Percentiles rank a stretch among this genome's conserved stretches.
Conservation (phyloP, 2,113 vertebrate genomes). For the Oreochromis niloticus region DNA sequence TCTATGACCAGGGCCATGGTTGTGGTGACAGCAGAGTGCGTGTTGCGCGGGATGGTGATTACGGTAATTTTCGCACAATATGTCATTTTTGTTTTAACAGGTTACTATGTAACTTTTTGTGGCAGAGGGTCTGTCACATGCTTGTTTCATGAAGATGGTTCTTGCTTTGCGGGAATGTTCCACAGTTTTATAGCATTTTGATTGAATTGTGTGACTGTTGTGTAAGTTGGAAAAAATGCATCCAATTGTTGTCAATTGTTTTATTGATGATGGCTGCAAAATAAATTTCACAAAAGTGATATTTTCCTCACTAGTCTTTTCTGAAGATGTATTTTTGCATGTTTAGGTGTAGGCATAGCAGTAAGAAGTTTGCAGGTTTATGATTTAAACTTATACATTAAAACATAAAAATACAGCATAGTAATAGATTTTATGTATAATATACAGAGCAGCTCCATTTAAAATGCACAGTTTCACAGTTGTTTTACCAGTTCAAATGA, state of each 20-base stretch:
- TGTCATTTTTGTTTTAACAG: too few species aligned
- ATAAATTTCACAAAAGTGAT: not conserved
- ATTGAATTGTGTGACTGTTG: not conserved
- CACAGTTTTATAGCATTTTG: not conserved
- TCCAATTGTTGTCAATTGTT: not conserved
- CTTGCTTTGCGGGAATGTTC: not conserved
- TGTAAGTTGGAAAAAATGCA: not conserved
- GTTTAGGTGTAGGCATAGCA: not conserved
- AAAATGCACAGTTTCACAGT: too few species aligned
- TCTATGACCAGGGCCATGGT: rapidly evolving
- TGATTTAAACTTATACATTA: too few species aligned
- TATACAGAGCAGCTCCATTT: too few species aligned
- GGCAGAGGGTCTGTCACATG: not conserved
- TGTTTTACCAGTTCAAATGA: too few species aligned
- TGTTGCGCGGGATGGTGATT: too few species aligned
- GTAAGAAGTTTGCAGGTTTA: too few species aligned
- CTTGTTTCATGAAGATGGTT: not conserved
- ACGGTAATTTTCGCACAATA: too few species aligned
- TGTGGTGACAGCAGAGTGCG: too few species aligned
- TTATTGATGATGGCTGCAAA: not conserved
- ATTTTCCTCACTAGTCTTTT: not conserved
- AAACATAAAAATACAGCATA: too few species aligned
- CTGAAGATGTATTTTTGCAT: not conserved
- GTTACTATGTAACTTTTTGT: too few species aligned
- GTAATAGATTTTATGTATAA: too few species aligned